Conservation (phyloP, 2,888 invertebrate species). For the Meiosimyza platycephala region DNA sequence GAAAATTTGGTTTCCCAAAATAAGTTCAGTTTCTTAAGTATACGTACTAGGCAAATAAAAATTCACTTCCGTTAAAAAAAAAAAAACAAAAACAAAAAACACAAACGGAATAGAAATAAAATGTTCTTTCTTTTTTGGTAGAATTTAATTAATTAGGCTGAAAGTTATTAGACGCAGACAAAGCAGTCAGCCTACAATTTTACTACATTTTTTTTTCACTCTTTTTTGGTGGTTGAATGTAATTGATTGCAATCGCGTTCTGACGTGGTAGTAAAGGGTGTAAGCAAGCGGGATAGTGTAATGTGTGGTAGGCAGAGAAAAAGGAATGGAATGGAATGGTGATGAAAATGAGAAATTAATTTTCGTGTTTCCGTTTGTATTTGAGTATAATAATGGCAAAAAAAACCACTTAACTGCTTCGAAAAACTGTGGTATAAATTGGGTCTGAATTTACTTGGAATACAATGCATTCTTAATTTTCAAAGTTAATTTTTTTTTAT, state of each 20-base stretch:
- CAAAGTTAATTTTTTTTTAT: too few relatives aligned
- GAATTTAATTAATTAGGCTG: constrained; percentile 51
- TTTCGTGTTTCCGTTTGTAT: constrained; percentile 3
- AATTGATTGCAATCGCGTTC: constrained; percentile 3
- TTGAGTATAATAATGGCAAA: neutral
- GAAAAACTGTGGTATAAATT: too few relatives aligned
- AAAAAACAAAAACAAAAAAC: too few relatives aligned
- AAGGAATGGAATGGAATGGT: constrained; percentile 10
- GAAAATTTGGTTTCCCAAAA: constrained; percentile 20
- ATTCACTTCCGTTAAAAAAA: constrained; percentile 33
- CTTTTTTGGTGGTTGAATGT: too few relatives aligned
- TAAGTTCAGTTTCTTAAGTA: constrained; percentile 40
- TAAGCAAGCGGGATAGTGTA: too few relatives aligned
- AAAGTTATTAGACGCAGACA: constrained; percentile 35
- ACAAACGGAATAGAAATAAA: constrained; percentile 21
- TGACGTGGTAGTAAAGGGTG: constrained; percentile 4
- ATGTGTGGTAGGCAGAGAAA: neutral
- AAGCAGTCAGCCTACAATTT: neutral
- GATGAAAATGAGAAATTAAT: constrained; percentile 27
- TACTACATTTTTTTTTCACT: too few relatives aligned
- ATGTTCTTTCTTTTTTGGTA: neutral
- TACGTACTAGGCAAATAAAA: constrained; percentile 39
- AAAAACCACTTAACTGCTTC: too few relatives aligned
- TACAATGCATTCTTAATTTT: too few relatives aligned
- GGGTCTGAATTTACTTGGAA: too few relatives aligned